phyloP scores from a whole-genome alignment of 2,797 vertebrate genomes.

The Megaceryle alcyon region DNA sequence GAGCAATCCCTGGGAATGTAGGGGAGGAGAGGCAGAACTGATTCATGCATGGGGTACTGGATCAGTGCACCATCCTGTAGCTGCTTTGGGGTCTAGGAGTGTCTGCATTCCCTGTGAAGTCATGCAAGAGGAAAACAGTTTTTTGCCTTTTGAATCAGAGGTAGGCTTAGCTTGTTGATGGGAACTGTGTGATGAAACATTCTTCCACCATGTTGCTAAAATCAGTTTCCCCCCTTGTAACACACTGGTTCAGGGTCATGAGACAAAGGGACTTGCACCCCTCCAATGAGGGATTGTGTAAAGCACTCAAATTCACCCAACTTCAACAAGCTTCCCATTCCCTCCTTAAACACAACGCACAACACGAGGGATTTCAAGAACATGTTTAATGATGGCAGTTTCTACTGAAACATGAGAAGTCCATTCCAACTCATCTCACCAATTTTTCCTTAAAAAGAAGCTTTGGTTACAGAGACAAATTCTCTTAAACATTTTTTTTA shows the following conservation, averaged over 20 bases:
- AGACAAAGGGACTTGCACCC: neutral
- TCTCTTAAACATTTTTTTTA: neutral
- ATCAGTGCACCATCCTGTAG: neutral
- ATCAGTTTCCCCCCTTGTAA: neutral
- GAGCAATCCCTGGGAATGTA: rapidly evolving
- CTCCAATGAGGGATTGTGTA: neutral
- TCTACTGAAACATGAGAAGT: slow-evolving; percentile 27
- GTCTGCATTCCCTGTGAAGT: neutral
- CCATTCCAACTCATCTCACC: neutral
- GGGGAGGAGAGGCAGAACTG: neutral
- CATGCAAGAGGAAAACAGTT: neutral
- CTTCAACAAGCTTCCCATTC: neutral
- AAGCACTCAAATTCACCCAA: neutral
- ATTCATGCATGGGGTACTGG: neutral
- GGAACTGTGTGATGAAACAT: neutral
- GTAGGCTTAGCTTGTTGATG: neutral
- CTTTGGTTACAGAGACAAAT: slow-evolving; percentile 57
- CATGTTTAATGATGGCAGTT: slow-evolving; percentile 69
- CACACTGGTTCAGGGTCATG: neutral
- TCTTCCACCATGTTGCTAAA: neutral
- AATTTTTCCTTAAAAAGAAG: slow-evolving; percentile 16
- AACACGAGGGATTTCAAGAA: slow-evolving; percentile 34
- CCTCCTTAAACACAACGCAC: neutral
- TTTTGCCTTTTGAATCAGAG: neutral
- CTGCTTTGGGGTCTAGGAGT: neutral